A percentile compares a stretch with the other conserved stretches of the same genome.
These are phyloP conservation scores for Psophia crepitans DNA, from an alignment of 2,113 vertebrate species.

Conservation along the genomic window DNA sequence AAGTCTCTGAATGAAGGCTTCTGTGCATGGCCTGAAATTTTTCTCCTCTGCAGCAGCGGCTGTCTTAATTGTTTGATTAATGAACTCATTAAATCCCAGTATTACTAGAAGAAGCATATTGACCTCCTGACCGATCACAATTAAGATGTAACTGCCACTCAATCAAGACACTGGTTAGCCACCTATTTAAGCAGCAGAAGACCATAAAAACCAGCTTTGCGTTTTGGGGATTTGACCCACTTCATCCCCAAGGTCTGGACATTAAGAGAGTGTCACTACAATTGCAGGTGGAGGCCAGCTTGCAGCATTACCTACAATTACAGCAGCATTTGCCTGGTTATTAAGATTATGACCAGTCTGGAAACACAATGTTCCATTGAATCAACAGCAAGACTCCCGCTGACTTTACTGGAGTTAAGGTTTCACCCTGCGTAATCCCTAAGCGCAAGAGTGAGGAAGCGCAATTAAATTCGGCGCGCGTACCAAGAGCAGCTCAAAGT, in stretches of 20 bases:
- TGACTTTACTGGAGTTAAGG: neutral
- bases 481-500: neutral
- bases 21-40: neutral
- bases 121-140: neutral
- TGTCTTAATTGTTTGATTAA: conserved; percentile 16
- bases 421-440: neutral
- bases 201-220: neutral
- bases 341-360: neutral
- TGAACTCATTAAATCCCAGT: neutral
- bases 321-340: neutral
- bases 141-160: neutral
- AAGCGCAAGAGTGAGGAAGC: neutral
- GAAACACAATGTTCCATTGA: neutral
- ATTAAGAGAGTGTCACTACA: neutral
- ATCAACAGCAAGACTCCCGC: neutral
- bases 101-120: neutral
- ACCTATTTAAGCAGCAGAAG: neutral
- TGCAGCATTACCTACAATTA: neutral
- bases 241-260: neutral
- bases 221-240: neutral
- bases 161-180: neutral
- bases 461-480: neutral
- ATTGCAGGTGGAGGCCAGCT: neutral
- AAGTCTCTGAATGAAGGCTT: neutral
- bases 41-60: neutral